phyloP scores from a whole-genome alignment of 1,140 invertebrate species.

The Lasioglossum albipes region DNA sequence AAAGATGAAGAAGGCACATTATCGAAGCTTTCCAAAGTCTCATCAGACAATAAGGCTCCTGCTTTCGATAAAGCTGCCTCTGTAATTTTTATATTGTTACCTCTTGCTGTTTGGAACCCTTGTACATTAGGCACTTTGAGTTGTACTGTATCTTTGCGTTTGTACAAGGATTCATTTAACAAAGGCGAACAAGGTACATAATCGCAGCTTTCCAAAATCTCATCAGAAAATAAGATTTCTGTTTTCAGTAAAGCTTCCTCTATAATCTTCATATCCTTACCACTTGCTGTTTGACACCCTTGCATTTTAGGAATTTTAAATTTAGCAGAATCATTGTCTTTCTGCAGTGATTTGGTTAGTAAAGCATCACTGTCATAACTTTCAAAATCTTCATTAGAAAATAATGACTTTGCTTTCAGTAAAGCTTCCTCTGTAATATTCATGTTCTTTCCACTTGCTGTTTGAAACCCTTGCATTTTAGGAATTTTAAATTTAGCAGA shows the following conservation, averaged over 20 bases:
- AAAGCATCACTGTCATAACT: not conserved
- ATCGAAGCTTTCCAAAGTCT: not conserved
- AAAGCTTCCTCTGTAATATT: conserved; percentile 59
- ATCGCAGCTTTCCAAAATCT: too few relatives aligned
- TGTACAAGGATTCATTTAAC: not conserved
- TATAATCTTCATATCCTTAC: conserved; percentile 57
- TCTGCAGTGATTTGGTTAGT: not conserved
- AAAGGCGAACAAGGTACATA: too few relatives aligned
- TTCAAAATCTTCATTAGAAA: conserved; percentile 23
- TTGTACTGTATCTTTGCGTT: not conserved
- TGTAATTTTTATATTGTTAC: conserved; percentile 57
- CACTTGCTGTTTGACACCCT: conserved; percentile 70
- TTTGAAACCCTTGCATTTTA: conserved; percentile 58
- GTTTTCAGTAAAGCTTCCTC: conserved; percentile 58
- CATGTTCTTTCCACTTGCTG: conserved; percentile 65
- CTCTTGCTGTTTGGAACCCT: conserved; percentile 70
- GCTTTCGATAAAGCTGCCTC: conserved; percentile 58
- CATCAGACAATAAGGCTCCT: conserved; percentile 43
- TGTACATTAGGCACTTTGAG: not conserved
- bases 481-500: not conserved
- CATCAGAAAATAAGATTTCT: conserved; percentile 33
- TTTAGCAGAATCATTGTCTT: not conserved
- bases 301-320: not conserved
- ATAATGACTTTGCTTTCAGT: conserved; percentile 50
- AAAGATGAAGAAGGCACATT: not conserved